Evolutionary conservation across 1,140 invertebrate genomes (phyloP).

Genomic region (Drosophila navojoa): DNA sequence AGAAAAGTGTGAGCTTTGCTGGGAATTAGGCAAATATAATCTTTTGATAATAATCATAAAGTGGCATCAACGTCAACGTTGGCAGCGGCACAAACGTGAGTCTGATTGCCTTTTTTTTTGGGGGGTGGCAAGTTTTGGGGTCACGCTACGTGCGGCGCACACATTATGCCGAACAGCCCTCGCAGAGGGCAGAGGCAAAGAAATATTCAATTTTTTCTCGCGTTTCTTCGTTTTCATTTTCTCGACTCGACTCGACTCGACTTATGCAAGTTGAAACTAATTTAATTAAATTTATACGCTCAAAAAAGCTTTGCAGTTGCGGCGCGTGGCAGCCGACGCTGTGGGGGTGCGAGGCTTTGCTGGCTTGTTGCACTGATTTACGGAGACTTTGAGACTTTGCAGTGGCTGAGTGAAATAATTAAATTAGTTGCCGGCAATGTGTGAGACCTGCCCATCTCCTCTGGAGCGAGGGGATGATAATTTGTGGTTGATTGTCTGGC

Average conservation of each 20-base stretch:
- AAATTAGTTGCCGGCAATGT: conserved; percentile 40
- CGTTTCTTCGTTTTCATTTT: neutral
- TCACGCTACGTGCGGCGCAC: neutral
- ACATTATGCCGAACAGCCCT: conserved; percentile 2
- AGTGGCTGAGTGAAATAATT: conserved; percentile 33
- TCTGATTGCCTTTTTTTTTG: neutral
- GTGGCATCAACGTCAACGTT: conserved; percentile 34
- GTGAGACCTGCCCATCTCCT: neutral
- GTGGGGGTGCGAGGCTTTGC: neutral
- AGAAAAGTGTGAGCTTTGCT: conserved; percentile 20
- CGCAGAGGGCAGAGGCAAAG: neutral
- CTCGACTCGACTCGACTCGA: conserved; percentile 18
- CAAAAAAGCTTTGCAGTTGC: conserved; percentile 37
- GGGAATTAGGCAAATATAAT: conserved; percentile 41
- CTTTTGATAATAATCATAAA: conserved; percentile 47
- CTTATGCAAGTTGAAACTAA: conserved; percentile 43
- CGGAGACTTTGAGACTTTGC: conserved; percentile 1
- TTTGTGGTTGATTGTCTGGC: neutral
- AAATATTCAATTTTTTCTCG: conserved; percentile 29
- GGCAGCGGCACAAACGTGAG: conserved; percentile 5
- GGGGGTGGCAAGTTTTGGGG: neutral
- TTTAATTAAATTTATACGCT: conserved; percentile 60
- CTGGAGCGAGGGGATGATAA: neutral
- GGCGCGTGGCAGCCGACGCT: conserved; percentile 29
- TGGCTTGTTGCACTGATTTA: conserved; percentile 33